Conservation (phyloP, 2,797 vertebrate genomes). For the Artibeus jamaicensis region DNA sequence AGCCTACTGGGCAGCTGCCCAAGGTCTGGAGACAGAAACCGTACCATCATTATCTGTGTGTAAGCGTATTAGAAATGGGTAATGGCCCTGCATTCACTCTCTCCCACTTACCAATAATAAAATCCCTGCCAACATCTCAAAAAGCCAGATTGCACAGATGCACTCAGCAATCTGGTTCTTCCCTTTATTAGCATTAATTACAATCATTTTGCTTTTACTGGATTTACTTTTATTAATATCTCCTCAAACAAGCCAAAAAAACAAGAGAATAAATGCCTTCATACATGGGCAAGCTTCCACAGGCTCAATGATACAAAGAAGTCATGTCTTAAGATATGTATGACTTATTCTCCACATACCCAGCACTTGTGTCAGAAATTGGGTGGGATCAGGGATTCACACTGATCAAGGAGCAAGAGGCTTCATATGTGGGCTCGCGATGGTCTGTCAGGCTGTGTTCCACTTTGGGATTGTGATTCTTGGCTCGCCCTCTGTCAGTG, state of each 20-base stretch:
- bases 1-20: not conserved
- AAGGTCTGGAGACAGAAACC: not conserved
- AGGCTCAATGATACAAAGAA: not conserved
- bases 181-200: slow-evolving; percentile 59
- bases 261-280: slow-evolving; percentile 22
- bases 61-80: not conserved
- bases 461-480: not conserved
- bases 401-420: not conserved
- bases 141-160: slow-evolving; percentile 49
- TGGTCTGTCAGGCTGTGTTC: not conserved
- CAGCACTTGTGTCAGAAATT: not conserved
- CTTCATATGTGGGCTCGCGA: not conserved
- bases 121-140: slow-evolving; percentile 27
- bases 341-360: not conserved
- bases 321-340: not conserved
- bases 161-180: slow-evolving; percentile 53
- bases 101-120: slow-evolving; percentile 30
- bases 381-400: not conserved
- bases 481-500: not conserved
- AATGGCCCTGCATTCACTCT: not conserved
- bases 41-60: not conserved
- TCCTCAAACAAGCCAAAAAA: slow-evolving; percentile 11
- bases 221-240: slow-evolving; percentile 62
- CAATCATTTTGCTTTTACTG: slow-evolving; percentile 51
- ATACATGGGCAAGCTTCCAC: not conserved